phyloP scores from a whole-genome alignment of 2,113 vertebrate species.

The Hippolais icterina region DNA sequence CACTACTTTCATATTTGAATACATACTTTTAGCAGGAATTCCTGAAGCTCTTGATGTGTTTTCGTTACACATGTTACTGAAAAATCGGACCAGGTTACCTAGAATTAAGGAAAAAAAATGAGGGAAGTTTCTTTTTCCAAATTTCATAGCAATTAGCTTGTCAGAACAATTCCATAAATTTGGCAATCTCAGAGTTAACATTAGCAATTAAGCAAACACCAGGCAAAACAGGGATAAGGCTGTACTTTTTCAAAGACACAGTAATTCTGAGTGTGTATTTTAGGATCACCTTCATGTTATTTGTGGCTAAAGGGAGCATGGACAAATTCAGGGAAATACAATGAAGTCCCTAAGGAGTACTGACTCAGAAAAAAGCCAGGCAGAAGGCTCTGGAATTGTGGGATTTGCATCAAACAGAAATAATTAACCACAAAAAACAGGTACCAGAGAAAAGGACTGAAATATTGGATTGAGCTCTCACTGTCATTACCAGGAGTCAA shows the following conservation, averaged over 20 bases:
- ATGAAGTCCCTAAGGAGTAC: not conserved
- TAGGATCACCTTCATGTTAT: not conserved
- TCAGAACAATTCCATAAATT: not conserved
- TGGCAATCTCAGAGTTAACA: not conserved
- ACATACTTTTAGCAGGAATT: slow-evolving; percentile 91
- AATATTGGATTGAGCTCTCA: not conserved
- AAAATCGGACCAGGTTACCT: slow-evolving; percentile 92
- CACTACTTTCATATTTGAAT: not conserved
- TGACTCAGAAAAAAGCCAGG: not conserved
- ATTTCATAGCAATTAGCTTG: not conserved
- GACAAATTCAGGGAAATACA: not conserved
- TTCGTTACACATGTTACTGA: slow-evolving; percentile 88
- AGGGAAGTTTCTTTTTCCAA: not conserved
- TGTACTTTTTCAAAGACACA: not conserved
- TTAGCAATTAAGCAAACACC: not conserved
- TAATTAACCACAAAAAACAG: not conserved
- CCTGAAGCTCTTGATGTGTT: slow-evolving; percentile 90
- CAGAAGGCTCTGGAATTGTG: not conserved
- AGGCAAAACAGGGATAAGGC: not conserved
- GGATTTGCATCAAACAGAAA: not conserved
- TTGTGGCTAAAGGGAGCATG: not conserved
- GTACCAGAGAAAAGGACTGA: not conserved
- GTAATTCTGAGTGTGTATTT: not conserved
- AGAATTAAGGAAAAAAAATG: slow-evolving; percentile 40
- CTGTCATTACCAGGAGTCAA: not conserved